Conservation (phyloP, 37 sponge, comb jelly and placozoan species). For the Halichondria panicea region DNA sequence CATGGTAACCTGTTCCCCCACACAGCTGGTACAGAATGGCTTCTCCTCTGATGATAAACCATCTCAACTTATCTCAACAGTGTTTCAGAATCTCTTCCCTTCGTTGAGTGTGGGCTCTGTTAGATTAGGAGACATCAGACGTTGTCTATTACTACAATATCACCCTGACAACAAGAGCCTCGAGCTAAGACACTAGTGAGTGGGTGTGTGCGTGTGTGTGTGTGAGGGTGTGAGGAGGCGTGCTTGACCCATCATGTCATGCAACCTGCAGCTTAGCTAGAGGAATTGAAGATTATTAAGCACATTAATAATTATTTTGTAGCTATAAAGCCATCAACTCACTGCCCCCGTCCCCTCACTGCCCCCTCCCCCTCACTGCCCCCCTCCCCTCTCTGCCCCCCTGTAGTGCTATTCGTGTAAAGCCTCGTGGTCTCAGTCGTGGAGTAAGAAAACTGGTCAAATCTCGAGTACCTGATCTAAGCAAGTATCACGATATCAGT, state of each 20-base stretch:
- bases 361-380: neutral
- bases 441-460: slow-evolving; percentile 61
- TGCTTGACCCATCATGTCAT: too few species aligned
- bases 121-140: slow-evolving; percentile 53
- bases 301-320: too few species aligned
- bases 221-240: neutral
- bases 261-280: too few species aligned
- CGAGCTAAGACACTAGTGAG: slow-evolving; percentile 86
- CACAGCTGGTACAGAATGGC: slow-evolving; percentile 65
- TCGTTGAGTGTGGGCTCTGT: slow-evolving; percentile 76
- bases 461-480: slow-evolving; percentile 61
- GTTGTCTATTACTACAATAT: slow-evolving; percentile 75
- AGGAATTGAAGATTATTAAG: too few species aligned
- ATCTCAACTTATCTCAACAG: slow-evolving; percentile 51
- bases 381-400: neutral
- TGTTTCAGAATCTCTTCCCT: slow-evolving; percentile 86
- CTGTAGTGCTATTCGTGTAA: slow-evolving; percentile 55
- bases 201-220: neutral
- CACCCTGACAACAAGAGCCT: slow-evolving; percentile 43
- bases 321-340: neutral
- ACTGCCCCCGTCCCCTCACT: neutral
- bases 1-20: neutral
- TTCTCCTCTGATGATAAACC: slow-evolving; percentile 37
- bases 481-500: slow-evolving; percentile 77
- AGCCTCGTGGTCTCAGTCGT: slow-evolving; percentile 66